Base-by-base conservation (phyloP, 2,888 invertebrate genomes). In the Gymnocheta viridis region DNA sequence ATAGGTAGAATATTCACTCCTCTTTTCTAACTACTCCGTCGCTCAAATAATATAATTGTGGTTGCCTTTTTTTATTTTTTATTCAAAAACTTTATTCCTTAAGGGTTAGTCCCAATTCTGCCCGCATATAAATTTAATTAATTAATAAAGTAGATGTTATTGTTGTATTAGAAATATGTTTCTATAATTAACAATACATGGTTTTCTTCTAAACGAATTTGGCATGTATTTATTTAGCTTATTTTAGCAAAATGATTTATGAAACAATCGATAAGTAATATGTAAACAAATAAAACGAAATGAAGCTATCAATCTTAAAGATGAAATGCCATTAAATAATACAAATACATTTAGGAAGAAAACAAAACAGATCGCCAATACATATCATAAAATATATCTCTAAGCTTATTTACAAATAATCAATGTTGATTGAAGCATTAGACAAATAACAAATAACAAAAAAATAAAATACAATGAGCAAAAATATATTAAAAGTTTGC, bases 301-400 rank as follows among this genome's bases (percentile, higher is more conserved):
- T 72, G 64, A 80, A 72, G 64, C 56, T 80, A 66, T 72, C 72
- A 80, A 79, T 72, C 79, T 72, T 72, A 19, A 58, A 64, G 64
- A 72, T 66, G 69, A 72, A 72, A 72, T 54, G 54, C 64, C 64
- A 72, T 72, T 72, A 58, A 54, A n/a, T 24, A 66, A 56, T 14
- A 60, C 60, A 56, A 80, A 58, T 66, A 80, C 27, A 27, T 41
- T 70, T 41, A 35, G 14, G 66, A 27, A 64, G 14, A 51, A 29
- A 14, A 17, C 3, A 56, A 44, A 9, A 32, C n/a, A 22, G 6
- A 24, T 60, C n/a, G 29, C 7, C 5, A 4, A 51, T n/a, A 24
- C 19, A 69, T 38, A 54, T 38, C 32, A 49, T 64, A 17, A 47
- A 44, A 49, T 27, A 38, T 51, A 27, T 19, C 29, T 44, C n/a